Conservation (phyloP, 2,797 vertebrate genomes). For the Macrochelys suwanniensis region DNA sequence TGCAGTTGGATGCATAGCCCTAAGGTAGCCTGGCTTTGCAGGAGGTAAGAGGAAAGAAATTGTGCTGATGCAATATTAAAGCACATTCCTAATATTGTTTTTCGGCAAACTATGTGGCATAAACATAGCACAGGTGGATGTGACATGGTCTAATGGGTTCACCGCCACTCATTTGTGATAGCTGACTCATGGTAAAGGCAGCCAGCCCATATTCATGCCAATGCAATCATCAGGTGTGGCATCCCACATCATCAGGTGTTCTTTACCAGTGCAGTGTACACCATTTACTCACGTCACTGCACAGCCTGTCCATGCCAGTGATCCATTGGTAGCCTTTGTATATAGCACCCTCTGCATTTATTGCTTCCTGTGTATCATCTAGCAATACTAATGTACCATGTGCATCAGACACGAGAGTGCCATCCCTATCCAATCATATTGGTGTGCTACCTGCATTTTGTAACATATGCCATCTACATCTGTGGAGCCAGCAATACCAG, state of each 20-base stretch:
- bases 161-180: not conserved
- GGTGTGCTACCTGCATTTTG: not conserved
- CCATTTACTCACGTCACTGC: not conserved
- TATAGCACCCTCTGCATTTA: not conserved
- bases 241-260: not conserved
- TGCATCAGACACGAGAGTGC: not conserved
- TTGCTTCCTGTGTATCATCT: not conserved
- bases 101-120: not conserved
- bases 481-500: rapidly evolving
- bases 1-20: not conserved
- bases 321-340: not conserved
- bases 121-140: not conserved
- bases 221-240: not conserved
- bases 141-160: rapidly evolving
- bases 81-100: not conserved
- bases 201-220: rapidly evolving
- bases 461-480: not conserved
- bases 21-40: not conserved
- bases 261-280: not conserved
- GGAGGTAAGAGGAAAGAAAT: not conserved
- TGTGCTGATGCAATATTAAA: not conserved
- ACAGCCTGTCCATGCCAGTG: not conserved
- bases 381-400: not conserved
- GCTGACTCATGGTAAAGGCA: not conserved
- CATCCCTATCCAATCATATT: not conserved